Conservation (phyloP, 2,888 invertebrate genomes). For the Quadroppia sp. region DNA sequence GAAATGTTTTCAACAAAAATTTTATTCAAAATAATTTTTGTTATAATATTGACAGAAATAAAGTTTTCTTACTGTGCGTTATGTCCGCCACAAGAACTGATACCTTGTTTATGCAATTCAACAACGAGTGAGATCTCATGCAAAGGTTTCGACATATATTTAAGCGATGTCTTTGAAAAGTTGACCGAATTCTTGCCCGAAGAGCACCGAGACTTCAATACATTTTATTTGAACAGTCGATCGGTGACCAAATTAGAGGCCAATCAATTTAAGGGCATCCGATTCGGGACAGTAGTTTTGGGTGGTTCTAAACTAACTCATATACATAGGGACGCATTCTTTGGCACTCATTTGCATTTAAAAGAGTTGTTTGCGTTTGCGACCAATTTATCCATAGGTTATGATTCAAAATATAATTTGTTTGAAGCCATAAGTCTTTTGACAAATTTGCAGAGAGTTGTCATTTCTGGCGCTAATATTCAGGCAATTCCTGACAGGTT, state of each 20-base stretch:
- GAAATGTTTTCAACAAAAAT: background rate
- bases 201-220: background rate
- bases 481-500: constrained; percentile 34
- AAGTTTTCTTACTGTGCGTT: background rate
- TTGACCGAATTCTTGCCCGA: background rate
- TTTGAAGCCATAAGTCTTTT: constrained; percentile 28
- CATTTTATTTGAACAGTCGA: constrained; percentile 37
- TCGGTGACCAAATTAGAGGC: constrained; percentile 19
- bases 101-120: constrained; percentile 26
- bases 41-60: background rate
- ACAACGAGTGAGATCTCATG: constrained; percentile 35
- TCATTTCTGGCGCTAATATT: constrained; percentile 29
- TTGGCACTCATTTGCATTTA: constrained; percentile 21
- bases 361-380: constrained; percentile 25
- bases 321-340: constrained; percentile 35
- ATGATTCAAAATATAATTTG: background rate
- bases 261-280: constrained; percentile 23
- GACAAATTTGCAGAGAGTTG: constrained; percentile 28
- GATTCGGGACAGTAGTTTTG: constrained; percentile 19
- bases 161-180: background rate
- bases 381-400: constrained; percentile 22
- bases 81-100: constrained; percentile 10
- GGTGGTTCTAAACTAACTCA: constrained; percentile 30
- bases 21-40: background rate
- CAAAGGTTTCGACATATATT: background rate